Evolutionary conservation across 2,797 vertebrate species (phyloP).

Genomic region (Mus minutoides): DNA sequence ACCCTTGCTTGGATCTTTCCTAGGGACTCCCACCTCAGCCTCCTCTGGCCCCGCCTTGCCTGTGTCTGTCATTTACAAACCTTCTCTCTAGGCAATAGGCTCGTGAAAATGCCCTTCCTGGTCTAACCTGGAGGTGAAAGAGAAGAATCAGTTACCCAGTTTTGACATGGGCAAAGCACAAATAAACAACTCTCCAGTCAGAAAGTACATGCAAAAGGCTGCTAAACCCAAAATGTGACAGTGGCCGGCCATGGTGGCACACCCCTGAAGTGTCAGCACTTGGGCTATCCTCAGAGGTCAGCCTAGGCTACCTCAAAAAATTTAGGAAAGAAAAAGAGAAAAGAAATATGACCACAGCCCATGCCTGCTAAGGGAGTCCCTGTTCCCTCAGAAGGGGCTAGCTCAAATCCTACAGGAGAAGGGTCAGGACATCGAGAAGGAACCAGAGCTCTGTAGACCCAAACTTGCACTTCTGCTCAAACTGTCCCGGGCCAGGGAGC

Average conservation of each 20-base stretch:
- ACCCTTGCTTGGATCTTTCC: not conserved
- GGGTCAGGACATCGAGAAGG: not conserved
- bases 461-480: conserved; percentile 38
- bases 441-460: not conserved
- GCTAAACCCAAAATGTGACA: not conserved
- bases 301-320: not conserved
- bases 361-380: not conserved
- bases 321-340: not conserved
- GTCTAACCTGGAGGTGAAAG: not conserved
- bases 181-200: not conserved
- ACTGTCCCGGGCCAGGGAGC: not conserved
- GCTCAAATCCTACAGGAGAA: not conserved
- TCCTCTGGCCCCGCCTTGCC: not conserved
- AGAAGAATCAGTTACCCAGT: not conserved
- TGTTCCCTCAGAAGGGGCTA: not conserved
- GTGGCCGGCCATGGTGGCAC: not conserved
- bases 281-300: not conserved
- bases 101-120: not conserved
- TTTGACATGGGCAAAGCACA: not conserved
- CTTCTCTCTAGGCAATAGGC: not conserved
- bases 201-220: not conserved
- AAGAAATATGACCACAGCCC: not conserved
- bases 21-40: not conserved
- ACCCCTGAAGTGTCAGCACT: not conserved
- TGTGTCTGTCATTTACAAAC: not conserved